These are phyloP conservation scores for Macrosteles quadrilineatus DNA, from an alignment of 1,140 invertebrate genomes.

Conservation along the genomic window DNA sequence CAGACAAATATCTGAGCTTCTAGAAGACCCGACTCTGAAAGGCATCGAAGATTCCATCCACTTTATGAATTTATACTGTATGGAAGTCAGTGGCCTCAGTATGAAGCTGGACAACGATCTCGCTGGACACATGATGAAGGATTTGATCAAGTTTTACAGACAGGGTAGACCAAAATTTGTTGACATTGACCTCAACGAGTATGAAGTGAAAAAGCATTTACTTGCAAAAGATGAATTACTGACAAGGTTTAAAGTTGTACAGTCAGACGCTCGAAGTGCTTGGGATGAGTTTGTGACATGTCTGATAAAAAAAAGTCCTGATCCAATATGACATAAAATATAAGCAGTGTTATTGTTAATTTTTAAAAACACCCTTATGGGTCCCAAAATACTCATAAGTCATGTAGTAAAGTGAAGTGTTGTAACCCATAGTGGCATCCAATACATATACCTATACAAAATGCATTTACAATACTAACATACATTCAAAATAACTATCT, in stretches of 20 bases:
- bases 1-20: background rate
- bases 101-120: background rate
- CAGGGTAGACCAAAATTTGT: conserved; percentile 5
- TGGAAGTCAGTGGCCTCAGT: background rate
- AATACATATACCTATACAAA: too few relatives aligned
- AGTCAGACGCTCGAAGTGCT: background rate
- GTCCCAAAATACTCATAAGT: too few relatives aligned
- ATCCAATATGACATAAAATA: conserved; percentile 3
- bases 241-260: background rate
- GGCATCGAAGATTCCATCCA: background rate
- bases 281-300: conserved; percentile 6
- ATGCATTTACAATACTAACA: too few relatives aligned
- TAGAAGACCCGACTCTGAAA: background rate
- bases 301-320: background rate
- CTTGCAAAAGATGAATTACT: background rate
- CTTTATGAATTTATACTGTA: conserved; percentile 14
- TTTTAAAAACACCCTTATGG: too few relatives aligned
- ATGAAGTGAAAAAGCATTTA: conserved; percentile 3
- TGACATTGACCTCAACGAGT: conserved; percentile 1
- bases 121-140: background rate
- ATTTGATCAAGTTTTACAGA: background rate
- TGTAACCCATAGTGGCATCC: too few relatives aligned
- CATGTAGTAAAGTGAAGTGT: too few relatives aligned
- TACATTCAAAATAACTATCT: too few relatives aligned
- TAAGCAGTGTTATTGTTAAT: too few relatives aligned